Base-by-base conservation (phyloP, 2,888 invertebrate species). In the Xanthorhoe spadicearia region DNA sequence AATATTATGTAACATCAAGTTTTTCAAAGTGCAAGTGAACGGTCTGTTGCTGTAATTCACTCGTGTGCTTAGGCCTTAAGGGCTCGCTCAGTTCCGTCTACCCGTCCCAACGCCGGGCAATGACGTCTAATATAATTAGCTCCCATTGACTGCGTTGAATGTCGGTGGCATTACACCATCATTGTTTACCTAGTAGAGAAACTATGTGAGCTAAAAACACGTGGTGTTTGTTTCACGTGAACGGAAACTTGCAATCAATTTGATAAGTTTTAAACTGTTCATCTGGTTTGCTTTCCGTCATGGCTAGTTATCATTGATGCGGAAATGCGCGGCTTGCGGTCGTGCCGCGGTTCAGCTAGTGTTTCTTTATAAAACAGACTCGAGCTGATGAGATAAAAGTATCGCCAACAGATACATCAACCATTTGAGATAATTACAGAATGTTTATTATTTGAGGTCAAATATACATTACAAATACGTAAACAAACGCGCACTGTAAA, bases 111-210 rank as follows among this genome's bases (percentile, higher is more conserved):
- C 59, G 65, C 64, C 78, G 79, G 74, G 74, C 80, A 78, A 77
- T 83, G 84, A 84, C 83, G 84, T 83, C 83, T 81, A 77, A 83
- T 81, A 83, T 83, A 86, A 88, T 89, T 88, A 85, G 82, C 82
- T 82, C 80, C 80, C 84, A 86, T 88, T 89, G 86, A 85, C 85
- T 83, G 81, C 77, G 76, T 76, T 61, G 77, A 71, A 79, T 77
- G 78, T 77, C 78, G 73, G 74, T 73, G 69, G 75, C 76, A 78
- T 82, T 81, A 80, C 77, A 74, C 74, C 77, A 76, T 79, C 73
- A 76, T 81, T 81, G 83, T 87, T 87, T 84, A 83, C 82, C 70
- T 82, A 75, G 68, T 74, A 73, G 66, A 74, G 77, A 75, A 81
- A 80, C 79, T 75, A 75, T 79, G 75, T 74, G 73, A 74, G 79